A percentile compares a stretch with the other conserved stretches of the same genome.
Conservation (phyloP, 1,140 invertebrate genomes). For the Sinella curviseta region DNA sequence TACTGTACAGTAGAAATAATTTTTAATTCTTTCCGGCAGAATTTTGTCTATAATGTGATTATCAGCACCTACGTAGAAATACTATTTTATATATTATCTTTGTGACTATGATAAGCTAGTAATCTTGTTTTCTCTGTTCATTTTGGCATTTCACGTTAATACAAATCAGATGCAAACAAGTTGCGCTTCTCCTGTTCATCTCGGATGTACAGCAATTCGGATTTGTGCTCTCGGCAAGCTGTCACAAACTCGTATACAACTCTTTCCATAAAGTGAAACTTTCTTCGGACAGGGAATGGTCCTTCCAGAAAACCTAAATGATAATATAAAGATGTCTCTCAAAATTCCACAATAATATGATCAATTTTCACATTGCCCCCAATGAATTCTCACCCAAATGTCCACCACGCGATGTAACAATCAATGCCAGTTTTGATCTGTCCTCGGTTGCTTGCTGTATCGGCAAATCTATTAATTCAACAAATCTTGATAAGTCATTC, state of each 20-base stretch:
- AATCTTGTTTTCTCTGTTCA: too few relatives aligned
- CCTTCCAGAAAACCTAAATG: slow-evolving; percentile 44
- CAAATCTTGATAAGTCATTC: not conserved
- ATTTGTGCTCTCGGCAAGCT: not conserved
- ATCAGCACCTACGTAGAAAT: too few relatives aligned
- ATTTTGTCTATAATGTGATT: not conserved
- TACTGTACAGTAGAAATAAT: not conserved
- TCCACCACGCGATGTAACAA: slow-evolving; percentile 44
- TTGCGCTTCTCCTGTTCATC: not conserved
- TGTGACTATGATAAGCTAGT: not conserved
- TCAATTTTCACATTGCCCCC: not conserved
- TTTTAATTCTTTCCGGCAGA: slow-evolving; percentile 4
- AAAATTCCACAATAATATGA: not conserved
- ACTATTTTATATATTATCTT: too few relatives aligned
- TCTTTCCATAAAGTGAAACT: slow-evolving; percentile 46
- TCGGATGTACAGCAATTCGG: not conserved
- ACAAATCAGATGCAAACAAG: not conserved
- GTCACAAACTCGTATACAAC: slow-evolving; percentile 28
- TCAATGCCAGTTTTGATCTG: slow-evolving; percentile 41
- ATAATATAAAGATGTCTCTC: not conserved
- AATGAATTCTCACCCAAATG: slow-evolving; percentile 28
- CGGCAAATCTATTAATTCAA: slow-evolving; percentile 29
- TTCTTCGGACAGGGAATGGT: slow-evolving; percentile 23
- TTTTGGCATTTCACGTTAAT: too few relatives aligned
- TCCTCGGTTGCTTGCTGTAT: slow-evolving; percentile 23